A percentile compares a stretch with the other conserved stretches of the same genome.
Conservation (phyloP, 2,888 invertebrate genomes). For the Apeira syringaria region DNA sequence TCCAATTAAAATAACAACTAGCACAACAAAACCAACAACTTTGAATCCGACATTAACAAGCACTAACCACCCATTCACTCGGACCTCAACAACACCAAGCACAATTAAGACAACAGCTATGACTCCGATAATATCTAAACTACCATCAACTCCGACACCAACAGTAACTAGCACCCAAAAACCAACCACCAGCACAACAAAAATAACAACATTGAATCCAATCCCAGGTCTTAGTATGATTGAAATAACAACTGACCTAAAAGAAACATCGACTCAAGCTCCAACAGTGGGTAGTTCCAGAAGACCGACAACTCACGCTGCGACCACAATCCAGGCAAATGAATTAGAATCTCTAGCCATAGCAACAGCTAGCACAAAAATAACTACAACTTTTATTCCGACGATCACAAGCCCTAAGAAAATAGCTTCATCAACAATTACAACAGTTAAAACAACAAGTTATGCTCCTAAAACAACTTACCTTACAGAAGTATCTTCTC, state of each 20-base stretch:
- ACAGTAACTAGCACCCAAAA: too few relatives aligned
- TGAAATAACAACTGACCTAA: not conserved
- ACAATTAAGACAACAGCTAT: not conserved
- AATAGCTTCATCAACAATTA: not conserved
- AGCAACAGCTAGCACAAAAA: not conserved
- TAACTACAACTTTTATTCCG: not conserved
- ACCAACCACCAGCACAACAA: not conserved
- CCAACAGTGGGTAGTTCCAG: not conserved
- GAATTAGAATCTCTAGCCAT: not conserved
- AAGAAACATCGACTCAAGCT: not conserved
- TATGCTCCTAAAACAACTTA: too few relatives aligned
- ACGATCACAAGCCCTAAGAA: not conserved
- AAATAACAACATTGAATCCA: not conserved
- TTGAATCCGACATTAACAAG: not conserved
- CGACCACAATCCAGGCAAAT: not conserved
- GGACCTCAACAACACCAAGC: not conserved
- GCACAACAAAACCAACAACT: not conserved
- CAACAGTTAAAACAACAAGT: not conserved
- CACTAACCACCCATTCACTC: not conserved
- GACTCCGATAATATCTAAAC: conserved; percentile 2
- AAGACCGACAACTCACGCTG: not conserved
- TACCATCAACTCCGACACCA: not conserved
- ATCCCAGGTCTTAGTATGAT: conserved; percentile 2
- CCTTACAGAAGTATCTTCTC: too few relatives aligned
- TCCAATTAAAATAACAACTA: not conserved